A percentile compares a stretch with the other conserved stretches of the same genome.
Evolutionary conservation across 2,888 invertebrate genomes (phyloP).

Genomic region (Drosophila sordidula): DNA sequence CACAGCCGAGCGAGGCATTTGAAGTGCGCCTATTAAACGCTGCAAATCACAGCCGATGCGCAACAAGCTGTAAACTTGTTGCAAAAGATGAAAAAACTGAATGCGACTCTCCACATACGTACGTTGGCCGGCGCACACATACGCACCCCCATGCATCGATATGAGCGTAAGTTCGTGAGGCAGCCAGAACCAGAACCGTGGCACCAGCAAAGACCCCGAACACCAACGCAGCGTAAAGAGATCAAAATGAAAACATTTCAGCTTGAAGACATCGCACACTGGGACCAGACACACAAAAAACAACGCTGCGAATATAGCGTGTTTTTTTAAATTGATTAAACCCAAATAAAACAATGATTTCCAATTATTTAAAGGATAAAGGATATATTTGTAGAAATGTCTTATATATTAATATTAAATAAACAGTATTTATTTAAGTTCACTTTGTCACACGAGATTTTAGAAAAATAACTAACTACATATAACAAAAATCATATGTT

Average conservation of each 20-base stretch:
- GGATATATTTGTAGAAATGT: too few species aligned
- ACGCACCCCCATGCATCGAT: background rate
- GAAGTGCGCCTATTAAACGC: constrained; percentile 76
- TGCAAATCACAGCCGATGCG: constrained; percentile 71
- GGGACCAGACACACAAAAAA: background rate
- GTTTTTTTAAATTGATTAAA: too few species aligned
- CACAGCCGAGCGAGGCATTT: constrained; percentile 55
- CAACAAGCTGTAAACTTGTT: constrained; percentile 79
- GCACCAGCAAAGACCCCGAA: constrained; percentile 50
- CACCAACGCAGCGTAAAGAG: constrained; percentile 78
- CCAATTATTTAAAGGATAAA: too few species aligned
- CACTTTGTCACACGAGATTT: too few species aligned
- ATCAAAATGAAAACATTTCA: constrained; percentile 79
- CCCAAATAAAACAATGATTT: too few species aligned
- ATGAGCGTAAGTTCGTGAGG: constrained; percentile 30
- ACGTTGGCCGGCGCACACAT: background rate
- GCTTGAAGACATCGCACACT: constrained; percentile 50
- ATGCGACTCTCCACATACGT: constrained; percentile 51
- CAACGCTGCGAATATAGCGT: too few species aligned
- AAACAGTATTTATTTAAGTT: too few species aligned
- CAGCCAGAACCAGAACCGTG: constrained; percentile 46
- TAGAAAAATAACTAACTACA: too few species aligned
- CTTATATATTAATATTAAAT: too few species aligned
- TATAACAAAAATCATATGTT: too few species aligned
- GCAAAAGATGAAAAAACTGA: constrained; percentile 68